These are phyloP conservation scores for Pelobates cultripes DNA, from an alignment of 2,797 vertebrate genomes.

Conservation along the genomic window DNA sequence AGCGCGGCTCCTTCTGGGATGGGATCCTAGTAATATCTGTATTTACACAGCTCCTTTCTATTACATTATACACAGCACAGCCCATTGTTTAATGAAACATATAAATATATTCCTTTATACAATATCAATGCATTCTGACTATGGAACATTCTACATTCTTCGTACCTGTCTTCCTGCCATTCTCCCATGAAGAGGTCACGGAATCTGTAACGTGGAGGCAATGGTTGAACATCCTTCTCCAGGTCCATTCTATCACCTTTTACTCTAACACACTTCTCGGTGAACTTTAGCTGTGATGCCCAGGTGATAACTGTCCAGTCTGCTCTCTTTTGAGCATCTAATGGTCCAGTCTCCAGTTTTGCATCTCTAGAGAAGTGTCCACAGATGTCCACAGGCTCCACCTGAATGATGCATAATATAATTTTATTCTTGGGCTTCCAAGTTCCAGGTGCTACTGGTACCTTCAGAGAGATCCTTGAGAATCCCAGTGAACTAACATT, in stretches of 20 bases:
- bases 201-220: conserved; percentile 83
- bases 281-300: not conserved
- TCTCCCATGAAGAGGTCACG: conserved; percentile 86
- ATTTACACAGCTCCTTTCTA: conserved; percentile 4
- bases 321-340: not conserved
- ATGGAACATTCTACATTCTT: no score
- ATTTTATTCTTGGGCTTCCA: no score
- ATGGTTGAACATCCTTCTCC: conserved; percentile 81
- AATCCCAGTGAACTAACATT: no score
- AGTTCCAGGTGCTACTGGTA: no score
- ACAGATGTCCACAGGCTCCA: not conserved
- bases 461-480: no score
- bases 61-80: not conserved
- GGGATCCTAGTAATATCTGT: conserved; percentile 1
- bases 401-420: not conserved
- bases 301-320: not conserved
- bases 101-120: not conserved
- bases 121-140: not conserved
- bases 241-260: conserved; percentile 50
- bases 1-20: not conserved
- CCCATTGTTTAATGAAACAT: conserved; percentile 3
- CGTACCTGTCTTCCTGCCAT: conserved; percentile 85
- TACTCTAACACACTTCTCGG: not conserved
- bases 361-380: not conserved
- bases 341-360: not conserved